A percentile compares a stretch with the other conserved stretches of the same genome.
These are phyloP conservation scores for Gadopsis marmoratus DNA, from an alignment of 2,797 vertebrate genomes.

Conservation along the genomic window DNA sequence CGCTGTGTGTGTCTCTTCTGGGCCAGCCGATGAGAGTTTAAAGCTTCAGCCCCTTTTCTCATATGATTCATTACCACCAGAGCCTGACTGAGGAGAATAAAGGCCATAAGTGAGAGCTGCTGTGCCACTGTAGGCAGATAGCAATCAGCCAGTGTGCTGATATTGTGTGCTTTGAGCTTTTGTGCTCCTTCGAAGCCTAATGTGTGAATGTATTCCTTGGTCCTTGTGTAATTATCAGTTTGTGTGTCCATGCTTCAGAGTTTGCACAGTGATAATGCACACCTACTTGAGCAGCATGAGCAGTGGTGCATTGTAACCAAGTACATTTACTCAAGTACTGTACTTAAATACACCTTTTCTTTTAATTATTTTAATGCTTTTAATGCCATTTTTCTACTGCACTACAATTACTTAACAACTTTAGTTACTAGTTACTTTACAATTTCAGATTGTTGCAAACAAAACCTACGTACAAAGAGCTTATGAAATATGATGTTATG, in stretches of 20 bases:
- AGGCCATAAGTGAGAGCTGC: conserved; percentile 54
- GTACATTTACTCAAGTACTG: neutral
- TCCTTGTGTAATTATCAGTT: conserved; percentile 41
- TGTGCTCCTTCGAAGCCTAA: conserved; percentile 28
- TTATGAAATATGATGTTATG: neutral
- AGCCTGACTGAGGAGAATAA: conserved; percentile 50
- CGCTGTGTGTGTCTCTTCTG: conserved; percentile 46
- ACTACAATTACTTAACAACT: neutral
- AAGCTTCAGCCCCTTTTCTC: conserved; percentile 58
- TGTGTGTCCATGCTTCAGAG: conserved; percentile 31
- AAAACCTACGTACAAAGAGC: neutral
- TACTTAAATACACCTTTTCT: neutral
- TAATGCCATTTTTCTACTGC: neutral
- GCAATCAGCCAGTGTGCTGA: conserved; percentile 55
- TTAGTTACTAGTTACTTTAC: neutral
- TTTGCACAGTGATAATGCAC: conserved; percentile 31
- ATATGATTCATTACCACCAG: conserved; percentile 67
- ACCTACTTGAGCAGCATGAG: conserved; percentile 12
- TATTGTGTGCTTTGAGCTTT: conserved; percentile 40
- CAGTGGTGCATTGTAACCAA: neutral
- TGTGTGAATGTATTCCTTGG: conserved; percentile 41
- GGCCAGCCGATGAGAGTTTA: conserved; percentile 70
- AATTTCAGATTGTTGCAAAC: neutral
- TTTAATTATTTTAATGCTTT: no score
- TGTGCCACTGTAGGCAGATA: conserved; percentile 53